These are phyloP conservation scores for Teleopsis dalmanni DNA, from an alignment of 1,140 invertebrate species.

Conservation along the genomic window DNA sequence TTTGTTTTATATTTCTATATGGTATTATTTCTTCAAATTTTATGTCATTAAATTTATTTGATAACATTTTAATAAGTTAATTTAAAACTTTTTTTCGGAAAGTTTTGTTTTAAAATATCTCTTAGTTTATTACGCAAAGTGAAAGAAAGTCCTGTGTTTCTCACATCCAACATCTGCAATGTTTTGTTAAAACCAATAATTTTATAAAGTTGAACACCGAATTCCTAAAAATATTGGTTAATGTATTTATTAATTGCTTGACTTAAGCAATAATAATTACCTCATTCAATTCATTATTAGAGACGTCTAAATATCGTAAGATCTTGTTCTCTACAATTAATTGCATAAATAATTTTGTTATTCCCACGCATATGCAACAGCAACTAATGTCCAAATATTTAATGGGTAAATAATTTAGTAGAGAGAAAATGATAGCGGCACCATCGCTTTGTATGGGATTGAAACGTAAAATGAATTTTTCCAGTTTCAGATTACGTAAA, in stretches of 20 bases:
- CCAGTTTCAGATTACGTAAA: constrained; percentile 20
- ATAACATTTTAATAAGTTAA: too few species aligned
- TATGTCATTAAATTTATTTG: too few species aligned
- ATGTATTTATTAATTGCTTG: neutral
- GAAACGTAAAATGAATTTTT: constrained; percentile 28
- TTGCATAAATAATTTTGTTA: constrained; percentile 37
- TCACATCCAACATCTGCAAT: constrained; percentile 28
- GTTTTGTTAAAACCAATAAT: constrained; percentile 31
- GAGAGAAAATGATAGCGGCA: constrained; percentile 35
- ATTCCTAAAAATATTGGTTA: constrained; percentile 17
- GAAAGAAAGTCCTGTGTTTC: constrained; percentile 29
- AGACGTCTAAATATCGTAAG: constrained; percentile 27
- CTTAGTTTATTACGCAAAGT: constrained; percentile 25
- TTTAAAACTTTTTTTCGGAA: too few species aligned
- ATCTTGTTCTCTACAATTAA: constrained; percentile 30
- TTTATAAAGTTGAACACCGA: constrained; percentile 31
- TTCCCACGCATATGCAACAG: constrained; percentile 26
- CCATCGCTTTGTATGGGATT: constrained; percentile 42
- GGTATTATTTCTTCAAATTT: too few species aligned
- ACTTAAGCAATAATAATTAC: constrained; percentile 8
- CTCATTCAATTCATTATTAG: constrained; percentile 33
- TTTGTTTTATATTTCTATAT: too few species aligned
- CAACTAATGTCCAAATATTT: constrained; percentile 25
- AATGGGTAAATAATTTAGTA: constrained; percentile 28
- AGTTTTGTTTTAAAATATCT: constrained; percentile 23